These are phyloP conservation scores for Acropternis orthonyx DNA, from an alignment of 2,797 vertebrate species.

Conservation along the genomic window DNA sequence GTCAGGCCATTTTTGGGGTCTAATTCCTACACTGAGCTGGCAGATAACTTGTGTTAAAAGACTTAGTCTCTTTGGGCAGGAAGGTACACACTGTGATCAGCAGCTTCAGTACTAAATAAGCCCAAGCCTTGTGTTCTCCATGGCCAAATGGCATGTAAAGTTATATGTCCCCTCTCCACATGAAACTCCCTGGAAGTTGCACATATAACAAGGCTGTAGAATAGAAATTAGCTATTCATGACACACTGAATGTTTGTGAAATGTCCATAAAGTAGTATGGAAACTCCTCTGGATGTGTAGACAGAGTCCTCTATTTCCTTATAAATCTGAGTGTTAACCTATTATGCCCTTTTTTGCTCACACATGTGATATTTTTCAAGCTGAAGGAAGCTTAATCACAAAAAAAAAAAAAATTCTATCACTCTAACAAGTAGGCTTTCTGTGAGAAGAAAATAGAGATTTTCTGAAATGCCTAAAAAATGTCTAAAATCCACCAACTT, in stretches of 20 bases:
- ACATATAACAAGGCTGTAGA: neutral
- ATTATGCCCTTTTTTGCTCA: neutral
- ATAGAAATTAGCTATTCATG: neutral
- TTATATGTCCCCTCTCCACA: neutral
- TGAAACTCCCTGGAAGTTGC: neutral
- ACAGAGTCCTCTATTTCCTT: neutral
- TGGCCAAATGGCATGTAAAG: neutral
- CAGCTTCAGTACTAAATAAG: neutral
- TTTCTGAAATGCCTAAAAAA: neutral
- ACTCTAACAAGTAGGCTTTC: neutral
- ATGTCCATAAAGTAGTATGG: neutral
- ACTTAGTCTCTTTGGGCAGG: neutral
- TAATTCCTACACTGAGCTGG: neutral
- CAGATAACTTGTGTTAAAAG: neutral
- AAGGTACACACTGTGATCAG: neutral
- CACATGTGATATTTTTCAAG: neutral
- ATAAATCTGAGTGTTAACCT: neutral
- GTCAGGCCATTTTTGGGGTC: neutral
- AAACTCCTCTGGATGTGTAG: neutral
- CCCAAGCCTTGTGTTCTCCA: neutral
- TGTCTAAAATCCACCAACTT: neutral
- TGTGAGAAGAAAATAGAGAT: neutral
- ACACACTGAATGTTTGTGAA: neutral
- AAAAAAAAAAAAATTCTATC: neutral
- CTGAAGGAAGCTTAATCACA: neutral